Evolutionary conservation across 2,797 vertebrate species (phyloP).

Genomic region (Sebastes elongatus): DNA sequence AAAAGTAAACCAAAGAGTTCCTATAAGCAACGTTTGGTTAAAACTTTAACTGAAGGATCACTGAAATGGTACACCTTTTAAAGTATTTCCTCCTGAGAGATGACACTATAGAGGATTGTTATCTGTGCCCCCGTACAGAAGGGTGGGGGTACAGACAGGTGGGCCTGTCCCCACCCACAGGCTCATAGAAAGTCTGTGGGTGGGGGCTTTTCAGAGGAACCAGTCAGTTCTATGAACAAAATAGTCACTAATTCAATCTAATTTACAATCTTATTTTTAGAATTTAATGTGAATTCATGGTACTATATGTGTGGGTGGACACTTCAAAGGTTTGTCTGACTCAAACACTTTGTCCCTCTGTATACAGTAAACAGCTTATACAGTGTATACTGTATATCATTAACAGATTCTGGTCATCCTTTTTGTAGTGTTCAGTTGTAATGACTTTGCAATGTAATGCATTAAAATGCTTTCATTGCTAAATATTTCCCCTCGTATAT

Average conservation of each 20-base stretch:
- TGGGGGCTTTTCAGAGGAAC: background rate
- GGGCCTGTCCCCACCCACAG: background rate
- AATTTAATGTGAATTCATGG: background rate
- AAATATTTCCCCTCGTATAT: accelerated
- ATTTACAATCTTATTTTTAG: background rate
- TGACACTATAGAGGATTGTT: background rate
- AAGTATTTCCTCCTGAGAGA: background rate
- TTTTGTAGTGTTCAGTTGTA: background rate
- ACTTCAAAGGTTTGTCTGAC: background rate
- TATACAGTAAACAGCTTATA: background rate
- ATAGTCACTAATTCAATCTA: background rate
- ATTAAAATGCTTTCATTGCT: background rate
- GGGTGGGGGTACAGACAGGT: background rate
- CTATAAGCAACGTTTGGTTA: background rate
- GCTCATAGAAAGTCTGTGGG: background rate
- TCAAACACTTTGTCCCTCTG: background rate
- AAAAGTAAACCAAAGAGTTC: background rate
- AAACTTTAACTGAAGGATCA: background rate
- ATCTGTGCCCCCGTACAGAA: background rate
- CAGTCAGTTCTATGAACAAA: background rate
- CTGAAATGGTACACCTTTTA: background rate
- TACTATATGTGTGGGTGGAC: background rate
- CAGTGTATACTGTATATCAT: background rate
- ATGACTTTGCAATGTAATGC: background rate
- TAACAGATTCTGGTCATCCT: background rate